phyloP scores from a whole-genome alignment of 92 coral and sea anemone species.

The Porites cylindrica region DNA sequence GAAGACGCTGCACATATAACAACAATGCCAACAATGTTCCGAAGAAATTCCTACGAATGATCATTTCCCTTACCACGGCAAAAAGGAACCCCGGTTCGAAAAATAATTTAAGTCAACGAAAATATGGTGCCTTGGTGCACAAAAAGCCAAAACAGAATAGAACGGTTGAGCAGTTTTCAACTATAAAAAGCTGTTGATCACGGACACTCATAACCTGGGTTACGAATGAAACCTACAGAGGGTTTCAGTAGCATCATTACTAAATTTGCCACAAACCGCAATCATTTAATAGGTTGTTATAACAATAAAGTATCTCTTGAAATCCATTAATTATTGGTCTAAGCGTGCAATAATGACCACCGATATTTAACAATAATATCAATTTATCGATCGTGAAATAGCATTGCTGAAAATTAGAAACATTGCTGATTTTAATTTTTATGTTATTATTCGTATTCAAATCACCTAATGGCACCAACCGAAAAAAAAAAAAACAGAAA shows the following conservation, averaged over 20 bases:
- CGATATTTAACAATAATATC: neutral
- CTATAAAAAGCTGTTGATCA: neutral
- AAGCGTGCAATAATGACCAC: slow-evolving; percentile 21
- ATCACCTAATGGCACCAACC: neutral
- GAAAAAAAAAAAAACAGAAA: neutral
- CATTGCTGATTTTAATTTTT: neutral
- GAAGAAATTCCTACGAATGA: neutral
- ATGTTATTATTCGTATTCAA: neutral
- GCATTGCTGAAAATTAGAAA: neutral
- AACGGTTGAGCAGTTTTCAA: neutral
- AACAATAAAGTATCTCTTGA: slow-evolving; percentile 5
- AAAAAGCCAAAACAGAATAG: neutral
- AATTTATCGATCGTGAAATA: neutral
- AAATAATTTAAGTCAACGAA: neutral
- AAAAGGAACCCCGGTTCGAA: too few relatives aligned
- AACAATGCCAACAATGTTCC: slow-evolving; percentile 8
- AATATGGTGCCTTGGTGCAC: neutral
- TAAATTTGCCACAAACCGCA: slow-evolving; percentile 43
- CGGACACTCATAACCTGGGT: neutral
- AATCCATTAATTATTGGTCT: slow-evolving; percentile 16
- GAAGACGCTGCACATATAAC: neutral
- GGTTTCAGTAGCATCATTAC: slow-evolving; percentile 2
- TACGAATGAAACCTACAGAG: neutral
- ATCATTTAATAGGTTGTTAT: slow-evolving; percentile 1
- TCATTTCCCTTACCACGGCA: neutral